A percentile compares a stretch with the other conserved stretches of the same genome.
Evolutionary conservation across 53 echinoderm and acorn worm genomes (phyloP).

Genomic region (Astropecten irregularis): DNA sequence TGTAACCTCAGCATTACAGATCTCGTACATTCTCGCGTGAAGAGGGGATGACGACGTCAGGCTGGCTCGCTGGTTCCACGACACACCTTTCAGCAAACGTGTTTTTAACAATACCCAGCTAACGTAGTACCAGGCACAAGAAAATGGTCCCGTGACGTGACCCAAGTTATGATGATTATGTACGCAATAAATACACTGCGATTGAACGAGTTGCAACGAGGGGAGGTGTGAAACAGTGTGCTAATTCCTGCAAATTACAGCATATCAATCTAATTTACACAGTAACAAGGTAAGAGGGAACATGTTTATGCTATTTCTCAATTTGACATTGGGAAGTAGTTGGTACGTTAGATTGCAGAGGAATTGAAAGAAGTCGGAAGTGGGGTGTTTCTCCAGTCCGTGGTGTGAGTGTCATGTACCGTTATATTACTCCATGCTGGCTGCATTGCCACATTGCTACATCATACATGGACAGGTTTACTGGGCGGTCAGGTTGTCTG

Average conservation of each 20-base stretch:
- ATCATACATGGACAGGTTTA: too few species aligned
- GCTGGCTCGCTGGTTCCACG: slow-evolving; percentile 25
- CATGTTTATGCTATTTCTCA: not conserved
- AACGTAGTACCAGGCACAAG: slow-evolving; percentile 29
- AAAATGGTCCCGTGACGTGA: slow-evolving; percentile 46
- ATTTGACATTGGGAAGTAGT: not conserved
- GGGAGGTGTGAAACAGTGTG: slow-evolving; percentile 42
- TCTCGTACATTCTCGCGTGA: slow-evolving; percentile 30
- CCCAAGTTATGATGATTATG: not conserved
- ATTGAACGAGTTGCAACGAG: too few species aligned
- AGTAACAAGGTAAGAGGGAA: not conserved
- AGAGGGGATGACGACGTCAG: slow-evolving; percentile 6
- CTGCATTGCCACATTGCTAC: too few species aligned
- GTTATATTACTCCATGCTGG: too few species aligned
- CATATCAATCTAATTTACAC: not conserved
- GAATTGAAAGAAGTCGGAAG: not conserved
- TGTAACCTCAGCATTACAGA: too few species aligned
- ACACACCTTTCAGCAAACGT: not conserved
- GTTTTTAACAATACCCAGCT: too few species aligned
- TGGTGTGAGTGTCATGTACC: too few species aligned
- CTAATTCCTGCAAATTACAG: not conserved
- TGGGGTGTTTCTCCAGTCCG: too few species aligned
- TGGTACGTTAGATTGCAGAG: not conserved
- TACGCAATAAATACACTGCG: not conserved
- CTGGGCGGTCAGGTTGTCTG: too few species aligned